Conservation (phyloP, 2,797 vertebrate species). For the Enteromius treurensis region DNA sequence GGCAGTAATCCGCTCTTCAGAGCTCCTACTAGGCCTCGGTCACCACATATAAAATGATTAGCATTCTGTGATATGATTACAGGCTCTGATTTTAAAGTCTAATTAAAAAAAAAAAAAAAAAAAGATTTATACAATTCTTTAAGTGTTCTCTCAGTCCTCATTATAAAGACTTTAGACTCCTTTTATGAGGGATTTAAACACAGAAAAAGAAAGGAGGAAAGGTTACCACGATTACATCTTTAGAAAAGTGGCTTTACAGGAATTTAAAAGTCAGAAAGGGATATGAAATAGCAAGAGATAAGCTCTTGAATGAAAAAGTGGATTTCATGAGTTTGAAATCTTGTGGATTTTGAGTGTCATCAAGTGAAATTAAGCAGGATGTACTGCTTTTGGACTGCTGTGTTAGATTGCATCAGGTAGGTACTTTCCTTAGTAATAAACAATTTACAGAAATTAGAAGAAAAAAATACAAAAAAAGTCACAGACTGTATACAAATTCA, state of each 20-base stretch:
- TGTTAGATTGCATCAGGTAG: not conserved
- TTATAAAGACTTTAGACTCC: slow-evolving; percentile 67
- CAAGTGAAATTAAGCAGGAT: not conserved
- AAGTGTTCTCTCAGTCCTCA: slow-evolving; percentile 75
- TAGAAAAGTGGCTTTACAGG: slow-evolving; percentile 43
- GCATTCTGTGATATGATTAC: slow-evolving; percentile 74
- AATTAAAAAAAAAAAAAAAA: slow-evolving; percentile 52
- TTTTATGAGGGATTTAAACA: slow-evolving; percentile 64
- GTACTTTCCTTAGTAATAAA: not conserved
- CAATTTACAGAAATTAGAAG: not conserved
- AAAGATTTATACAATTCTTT: slow-evolving; percentile 71
- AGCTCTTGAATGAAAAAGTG: not conserved
- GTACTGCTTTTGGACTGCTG: not conserved
- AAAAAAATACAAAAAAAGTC: not conserved
- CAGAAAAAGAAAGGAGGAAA: slow-evolving; percentile 48
- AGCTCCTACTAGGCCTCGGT: slow-evolving; percentile 66
- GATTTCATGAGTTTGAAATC: slow-evolving; percentile 14
- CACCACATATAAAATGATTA: slow-evolving; percentile 77
- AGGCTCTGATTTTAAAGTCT: slow-evolving; percentile 65
- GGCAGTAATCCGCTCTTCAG: slow-evolving; percentile 69
- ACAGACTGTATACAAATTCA: not conserved
- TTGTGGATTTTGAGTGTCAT: slow-evolving; percentile 16
- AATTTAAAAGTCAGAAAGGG: slow-evolving; percentile 27
- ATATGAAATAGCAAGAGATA: not conserved
- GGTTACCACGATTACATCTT: slow-evolving; percentile 22